These are phyloP conservation scores for Syngnathus rostellatus DNA, from an alignment of 2,797 vertebrate species.

Conservation along the genomic window DNA sequence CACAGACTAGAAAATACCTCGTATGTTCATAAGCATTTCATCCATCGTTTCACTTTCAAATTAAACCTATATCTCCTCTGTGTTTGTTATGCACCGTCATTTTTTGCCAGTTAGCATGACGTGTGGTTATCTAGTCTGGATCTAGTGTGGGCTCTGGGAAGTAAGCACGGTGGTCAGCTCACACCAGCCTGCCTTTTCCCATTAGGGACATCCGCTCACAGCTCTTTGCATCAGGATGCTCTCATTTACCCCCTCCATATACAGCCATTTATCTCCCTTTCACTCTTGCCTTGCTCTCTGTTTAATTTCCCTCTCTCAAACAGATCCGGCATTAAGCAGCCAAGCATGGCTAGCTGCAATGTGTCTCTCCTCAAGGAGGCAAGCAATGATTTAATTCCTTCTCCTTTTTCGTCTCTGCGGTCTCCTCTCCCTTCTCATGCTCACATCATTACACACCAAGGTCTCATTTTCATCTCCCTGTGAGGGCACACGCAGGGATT, in stretches of 20 bases:
- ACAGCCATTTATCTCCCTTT: slow-evolving; percentile 61
- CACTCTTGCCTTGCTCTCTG: slow-evolving; percentile 36
- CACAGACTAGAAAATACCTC: slow-evolving; percentile 37
- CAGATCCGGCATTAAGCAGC: slow-evolving; percentile 63
- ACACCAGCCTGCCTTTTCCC: slow-evolving; percentile 50
- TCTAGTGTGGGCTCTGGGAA: slow-evolving; percentile 43
- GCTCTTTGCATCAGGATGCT: slow-evolving; percentile 61
- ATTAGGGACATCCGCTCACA: slow-evolving; percentile 61
- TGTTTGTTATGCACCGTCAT: slow-evolving; percentile 55
- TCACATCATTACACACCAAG: slow-evolving; percentile 76
- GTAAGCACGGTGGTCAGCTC: slow-evolving; percentile 49
- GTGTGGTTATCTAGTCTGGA: slow-evolving; percentile 31
- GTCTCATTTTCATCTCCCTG: slow-evolving; percentile 71
- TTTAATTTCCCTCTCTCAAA: slow-evolving; percentile 69
- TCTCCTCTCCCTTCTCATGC: slow-evolving; percentile 64
- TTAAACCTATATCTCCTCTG: slow-evolving; percentile 47
- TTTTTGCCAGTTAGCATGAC: slow-evolving; percentile 59
- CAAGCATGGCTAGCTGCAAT: slow-evolving; percentile 55
- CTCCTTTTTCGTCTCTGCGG: slow-evolving; percentile 57
- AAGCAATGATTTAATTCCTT: slow-evolving; percentile 69
- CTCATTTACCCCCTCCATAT: slow-evolving; percentile 64
- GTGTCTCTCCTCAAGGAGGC: slow-evolving; percentile 57
- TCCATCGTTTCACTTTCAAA: slow-evolving; percentile 54
- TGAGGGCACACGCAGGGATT: slow-evolving; percentile 60
- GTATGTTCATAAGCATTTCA: slow-evolving; percentile 54